Conservation (phyloP, 2,888 invertebrate genomes). For the Bibio marci region DNA sequence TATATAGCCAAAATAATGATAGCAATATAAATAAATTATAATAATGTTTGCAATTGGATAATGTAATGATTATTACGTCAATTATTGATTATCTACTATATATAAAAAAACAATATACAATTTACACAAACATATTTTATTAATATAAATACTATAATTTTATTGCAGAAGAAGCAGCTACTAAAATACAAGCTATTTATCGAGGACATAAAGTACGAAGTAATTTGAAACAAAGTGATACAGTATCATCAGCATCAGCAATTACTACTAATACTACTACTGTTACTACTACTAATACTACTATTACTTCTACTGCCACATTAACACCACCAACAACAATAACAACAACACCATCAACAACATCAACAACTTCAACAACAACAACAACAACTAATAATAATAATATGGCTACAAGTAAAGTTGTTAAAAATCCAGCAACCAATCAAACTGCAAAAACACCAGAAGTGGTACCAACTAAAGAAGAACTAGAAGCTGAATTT, state of each 20-base stretch:
- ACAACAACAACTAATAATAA: not conserved
- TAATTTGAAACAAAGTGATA: slow-evolving; percentile 48
- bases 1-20: too few relatives aligned
- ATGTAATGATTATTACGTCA: too few relatives aligned
- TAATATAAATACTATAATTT: too few relatives aligned
- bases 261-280: slow-evolving; percentile 14
- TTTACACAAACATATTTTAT: too few relatives aligned
- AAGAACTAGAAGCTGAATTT: slow-evolving; percentile 62
- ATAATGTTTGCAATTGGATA: too few relatives aligned
- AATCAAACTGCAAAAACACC: slow-evolving; percentile 11
- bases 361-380: slow-evolving; percentile 1
- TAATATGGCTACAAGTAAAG: slow-evolving; percentile 19
- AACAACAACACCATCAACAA: not conserved
- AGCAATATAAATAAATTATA: too few relatives aligned
- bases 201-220: slow-evolving; percentile 66
- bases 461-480: slow-evolving; percentile 42
- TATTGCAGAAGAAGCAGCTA: slow-evolving; percentile 50
- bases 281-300: slow-evolving; percentile 22
- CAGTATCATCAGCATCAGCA: slow-evolving; percentile 26
- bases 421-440: slow-evolving; percentile 12
- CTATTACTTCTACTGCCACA: slow-evolving; percentile 15
- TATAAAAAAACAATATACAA: too few relatives aligned
- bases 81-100: too few relatives aligned
- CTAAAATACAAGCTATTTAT: slow-evolving; percentile 78
- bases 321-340: slow-evolving; percentile 17